phyloP scores from a whole-genome alignment of 2,888 invertebrate species.

The Incurvaria masculella region DNA sequence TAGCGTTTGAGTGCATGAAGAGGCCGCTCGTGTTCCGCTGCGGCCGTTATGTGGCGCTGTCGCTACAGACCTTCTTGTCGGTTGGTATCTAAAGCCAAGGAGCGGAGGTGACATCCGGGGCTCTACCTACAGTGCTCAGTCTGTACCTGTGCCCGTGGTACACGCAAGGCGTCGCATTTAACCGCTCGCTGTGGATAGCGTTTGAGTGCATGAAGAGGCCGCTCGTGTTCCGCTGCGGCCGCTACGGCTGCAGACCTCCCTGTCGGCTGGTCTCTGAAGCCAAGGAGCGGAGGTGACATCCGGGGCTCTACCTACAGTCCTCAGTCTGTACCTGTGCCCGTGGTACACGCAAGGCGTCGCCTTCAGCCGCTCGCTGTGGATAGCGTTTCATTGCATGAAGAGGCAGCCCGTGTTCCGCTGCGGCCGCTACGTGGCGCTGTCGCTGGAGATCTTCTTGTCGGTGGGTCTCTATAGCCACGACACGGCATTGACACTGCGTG shows the following conservation, averaged over 20 bases:
- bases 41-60: slow-evolving; percentile 50
- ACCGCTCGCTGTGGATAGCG: slow-evolving; percentile 39
- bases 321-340: slow-evolving; percentile 43
- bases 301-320: neutral
- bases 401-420: slow-evolving; percentile 47
- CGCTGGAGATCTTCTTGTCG: slow-evolving; percentile 48
- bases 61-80: slow-evolving; percentile 48
- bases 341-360: slow-evolving; percentile 50
- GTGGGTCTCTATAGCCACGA: too few species aligned
- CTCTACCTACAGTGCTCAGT: neutral
- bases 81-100: slow-evolving; percentile 24
- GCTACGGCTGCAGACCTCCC: slow-evolving; percentile 50
- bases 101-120: neutral
- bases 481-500: too few species aligned
- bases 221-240: slow-evolving; percentile 49
- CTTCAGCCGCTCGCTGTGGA: slow-evolving; percentile 38
- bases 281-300: too few species aligned
- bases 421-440: slow-evolving; percentile 50
- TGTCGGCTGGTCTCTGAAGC: slow-evolving; percentile 46
- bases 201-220: slow-evolving; percentile 50
- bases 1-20: slow-evolving; percentile 52
- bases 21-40: slow-evolving; percentile 47
- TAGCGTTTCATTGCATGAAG: slow-evolving; percentile 52
- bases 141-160: slow-evolving; percentile 56
- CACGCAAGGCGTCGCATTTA: slow-evolving; percentile 41